Conservation (phyloP, 2,113 vertebrate species). For the Rallus limicola region DNA sequence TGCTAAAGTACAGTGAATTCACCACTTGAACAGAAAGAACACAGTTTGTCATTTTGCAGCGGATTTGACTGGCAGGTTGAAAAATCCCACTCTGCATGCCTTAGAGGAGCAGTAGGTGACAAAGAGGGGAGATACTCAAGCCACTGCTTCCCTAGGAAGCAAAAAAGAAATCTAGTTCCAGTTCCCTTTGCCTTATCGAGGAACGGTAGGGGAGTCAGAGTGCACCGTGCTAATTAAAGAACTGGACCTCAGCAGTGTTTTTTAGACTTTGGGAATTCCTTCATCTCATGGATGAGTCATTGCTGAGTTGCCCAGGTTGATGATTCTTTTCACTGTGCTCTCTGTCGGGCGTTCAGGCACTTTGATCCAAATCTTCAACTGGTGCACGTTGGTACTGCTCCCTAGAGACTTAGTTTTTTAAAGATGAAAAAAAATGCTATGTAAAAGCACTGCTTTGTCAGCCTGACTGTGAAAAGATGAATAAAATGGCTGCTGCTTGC, state of each 20-base stretch:
- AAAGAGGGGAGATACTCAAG: background rate
- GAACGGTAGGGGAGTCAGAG: background rate
- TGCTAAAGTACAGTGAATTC: background rate
- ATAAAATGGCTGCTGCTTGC: background rate
- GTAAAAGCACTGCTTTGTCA: background rate
- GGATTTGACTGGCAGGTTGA: background rate
- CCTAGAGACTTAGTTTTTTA: background rate
- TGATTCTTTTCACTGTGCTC: background rate
- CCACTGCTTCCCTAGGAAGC: background rate
- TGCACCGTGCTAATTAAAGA: background rate
- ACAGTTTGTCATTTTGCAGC: background rate
- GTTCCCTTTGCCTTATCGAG: background rate
- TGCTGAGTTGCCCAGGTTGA: background rate
- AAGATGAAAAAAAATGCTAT: background rate
- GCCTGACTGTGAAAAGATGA: background rate
- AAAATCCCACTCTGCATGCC: background rate
- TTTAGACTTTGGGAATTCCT: background rate
- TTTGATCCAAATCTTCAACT: background rate
- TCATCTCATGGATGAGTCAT: background rate
- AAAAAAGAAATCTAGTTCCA: background rate
- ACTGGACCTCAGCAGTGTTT: background rate
- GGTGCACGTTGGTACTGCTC: background rate
- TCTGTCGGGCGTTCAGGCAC: background rate
- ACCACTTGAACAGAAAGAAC: background rate
- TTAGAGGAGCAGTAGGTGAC: background rate